A percentile compares a stretch with the other conserved stretches of the same genome.
These are phyloP conservation scores for Dugesia japonica DNA, from an alignment of 2,888 invertebrate genomes.

Conservation along the genomic window DNA sequence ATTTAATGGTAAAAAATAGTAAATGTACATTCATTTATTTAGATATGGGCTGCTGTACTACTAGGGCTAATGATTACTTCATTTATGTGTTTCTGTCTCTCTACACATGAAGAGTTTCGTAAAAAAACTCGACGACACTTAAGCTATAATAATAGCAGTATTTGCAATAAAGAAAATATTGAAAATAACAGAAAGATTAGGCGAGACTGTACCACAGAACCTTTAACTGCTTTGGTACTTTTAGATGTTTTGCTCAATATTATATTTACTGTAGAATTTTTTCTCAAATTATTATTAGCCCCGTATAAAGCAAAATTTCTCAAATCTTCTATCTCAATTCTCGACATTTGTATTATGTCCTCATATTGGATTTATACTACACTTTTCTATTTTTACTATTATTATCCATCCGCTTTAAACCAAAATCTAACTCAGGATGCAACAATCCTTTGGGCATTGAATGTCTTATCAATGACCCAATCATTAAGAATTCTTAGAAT, in stretches of 20 bases:
- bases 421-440: neutral
- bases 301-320: slow-evolving; percentile 35
- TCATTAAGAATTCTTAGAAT: slow-evolving; percentile 33
- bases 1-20: no score
- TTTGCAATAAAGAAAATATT: neutral
- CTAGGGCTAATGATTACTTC: slow-evolving; percentile 35
- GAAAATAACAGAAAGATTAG: slow-evolving; percentile 27
- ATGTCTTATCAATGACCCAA: slow-evolving; percentile 35
- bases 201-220: slow-evolving; percentile 35
- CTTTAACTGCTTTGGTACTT: slow-evolving; percentile 37
- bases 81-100: slow-evolving; percentile 36
- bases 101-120: slow-evolving; percentile 33
- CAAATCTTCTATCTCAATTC: slow-evolving; percentile 31
- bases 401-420: neutral
- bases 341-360: slow-evolving; percentile 34
- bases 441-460: slow-evolving; percentile 26
- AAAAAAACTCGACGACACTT: neutral
- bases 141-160: slow-evolving; percentile 16
- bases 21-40: no score
- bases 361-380: slow-evolving; percentile 35
- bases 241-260: slow-evolving; percentile 41
- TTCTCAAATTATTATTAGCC: slow-evolving; percentile 36
- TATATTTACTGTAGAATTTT: slow-evolving; percentile 43
- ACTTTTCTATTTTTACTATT: slow-evolving; percentile 34
- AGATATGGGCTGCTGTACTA: slow-evolving; percentile 34